These are phyloP conservation scores for Sus scrofa DNA, from an alignment of 2,113 vertebrate genomes.

Conservation along the genomic window T2T-Sscrofa CM000812.6:115335501-115336000, in stretches of 20 bases:
- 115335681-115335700: neutral
- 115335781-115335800: slow-evolving; percentile 46
- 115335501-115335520: too few species aligned
- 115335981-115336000: slow-evolving; percentile 84
- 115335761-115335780: slow-evolving; percentile 18
- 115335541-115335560: neutral
- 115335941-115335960: slow-evolving; percentile 82
- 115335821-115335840: slow-evolving; percentile 36
- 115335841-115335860: slow-evolving; percentile 24
- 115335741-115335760: neutral
- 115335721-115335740: neutral
- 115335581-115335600: neutral
- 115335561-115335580: neutral
- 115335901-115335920: slow-evolving; percentile 84
- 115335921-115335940: slow-evolving; percentile 84
- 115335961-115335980: slow-evolving; percentile 85
- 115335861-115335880: slow-evolving; percentile 65
- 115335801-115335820: slow-evolving; percentile 13
- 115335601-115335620: neutral
- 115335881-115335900: slow-evolving; percentile 71
- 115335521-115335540: neutral
- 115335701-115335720: neutral
- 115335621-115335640: neutral
- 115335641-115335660: neutral
- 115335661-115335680: neutral